Conservation (phyloP, 2,797 vertebrate genomes). For the Crenichthys baileyi region DNA sequence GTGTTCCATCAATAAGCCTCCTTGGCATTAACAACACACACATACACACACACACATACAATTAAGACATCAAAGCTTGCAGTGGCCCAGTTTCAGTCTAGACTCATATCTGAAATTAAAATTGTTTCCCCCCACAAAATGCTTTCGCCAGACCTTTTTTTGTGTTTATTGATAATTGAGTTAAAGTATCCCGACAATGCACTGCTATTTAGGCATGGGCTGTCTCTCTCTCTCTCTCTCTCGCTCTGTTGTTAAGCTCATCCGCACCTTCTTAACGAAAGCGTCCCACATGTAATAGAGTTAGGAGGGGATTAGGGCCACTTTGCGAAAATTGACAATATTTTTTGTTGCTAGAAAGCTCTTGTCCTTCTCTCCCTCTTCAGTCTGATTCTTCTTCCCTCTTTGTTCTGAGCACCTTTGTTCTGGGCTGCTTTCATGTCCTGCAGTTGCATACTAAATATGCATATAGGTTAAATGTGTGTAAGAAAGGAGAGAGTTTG, state of each 20-base stretch:
- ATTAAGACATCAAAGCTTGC: slow-evolving; percentile 81
- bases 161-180: slow-evolving; percentile 67
- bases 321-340: slow-evolving; percentile 46
- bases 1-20: slow-evolving; percentile 71
- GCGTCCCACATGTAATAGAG: slow-evolving; percentile 64
- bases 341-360: slow-evolving; percentile 67
- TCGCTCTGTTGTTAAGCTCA: slow-evolving; percentile 58
- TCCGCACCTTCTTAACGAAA: slow-evolving; percentile 40
- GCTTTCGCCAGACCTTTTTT: slow-evolving; percentile 49
- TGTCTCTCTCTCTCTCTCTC: not conserved
- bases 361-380: slow-evolving; percentile 1
- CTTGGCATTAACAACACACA: slow-evolving; percentile 37
- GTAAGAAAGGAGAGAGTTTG: slow-evolving; percentile 15
- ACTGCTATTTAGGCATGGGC: slow-evolving; percentile 43
- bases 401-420: slow-evolving; percentile 48
- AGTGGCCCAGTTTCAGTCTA: slow-evolving; percentile 75
- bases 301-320: slow-evolving; percentile 69
- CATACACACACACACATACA: slow-evolving; percentile 47
- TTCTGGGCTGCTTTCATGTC: slow-evolving; percentile 37
- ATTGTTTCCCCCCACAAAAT: slow-evolving; percentile 44
- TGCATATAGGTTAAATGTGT: slow-evolving; percentile 42
- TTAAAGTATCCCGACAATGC: slow-evolving; percentile 39
- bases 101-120: slow-evolving; percentile 74
- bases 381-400: slow-evolving; percentile 24
- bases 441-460: slow-evolving; percentile 18